Evolutionary conservation across 1,140 invertebrate genomes (phyloP), one percentile per base, ranked within the genome.

Genomic region (Propsilocerus akamusi): DNA sequence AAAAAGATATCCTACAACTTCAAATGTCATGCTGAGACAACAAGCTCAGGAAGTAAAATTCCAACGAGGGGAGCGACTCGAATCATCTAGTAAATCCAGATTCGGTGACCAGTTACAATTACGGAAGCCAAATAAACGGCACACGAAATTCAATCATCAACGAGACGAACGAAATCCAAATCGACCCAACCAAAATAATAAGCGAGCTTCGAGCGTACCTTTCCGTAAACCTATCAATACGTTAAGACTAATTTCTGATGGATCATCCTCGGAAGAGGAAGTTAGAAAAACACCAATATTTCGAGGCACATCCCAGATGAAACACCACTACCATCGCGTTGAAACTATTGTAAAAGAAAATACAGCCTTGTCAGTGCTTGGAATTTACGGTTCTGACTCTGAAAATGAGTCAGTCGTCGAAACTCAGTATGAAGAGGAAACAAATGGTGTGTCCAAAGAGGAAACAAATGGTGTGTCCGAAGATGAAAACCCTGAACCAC

Each of bases 1-100:
- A 62, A 81, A 72, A 67, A 76, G 67, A 57, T 83, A 76, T 67
- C 79, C 85, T 5, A 86, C 79, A 8, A 75, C 73, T 54, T 64
- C 65, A 28, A 90, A 84, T 64, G 69, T 86, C n/a, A 73, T 76
- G 52, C 71, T 73, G 53, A 75, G 77, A 58, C 69, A 74, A 50
- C 70, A 74, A 25, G 68, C 75, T 54, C 61, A 71, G 30, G 69
- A 75, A 47, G 83, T 86, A 59, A 80, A 76, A 57, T 55, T 74
- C 49, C 68, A 77, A 54, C 72, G 80, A 49, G 81, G 81, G 23
- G 80, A 83, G 70, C 57, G 56, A 64, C 59, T 41, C 68, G 57
- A 68, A 69, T 30, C 57, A 58, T n/a, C n/a, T n/a, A n/a, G n/a
- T n/a, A n/a, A n/a, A n/a, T n/a, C n/a, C 17, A 56, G 64, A 51